Evolutionary conservation across 2,888 invertebrate species (phyloP), one percentile per base, ranked within the genome.

Genomic region (Abrostola tripartita): DNA sequence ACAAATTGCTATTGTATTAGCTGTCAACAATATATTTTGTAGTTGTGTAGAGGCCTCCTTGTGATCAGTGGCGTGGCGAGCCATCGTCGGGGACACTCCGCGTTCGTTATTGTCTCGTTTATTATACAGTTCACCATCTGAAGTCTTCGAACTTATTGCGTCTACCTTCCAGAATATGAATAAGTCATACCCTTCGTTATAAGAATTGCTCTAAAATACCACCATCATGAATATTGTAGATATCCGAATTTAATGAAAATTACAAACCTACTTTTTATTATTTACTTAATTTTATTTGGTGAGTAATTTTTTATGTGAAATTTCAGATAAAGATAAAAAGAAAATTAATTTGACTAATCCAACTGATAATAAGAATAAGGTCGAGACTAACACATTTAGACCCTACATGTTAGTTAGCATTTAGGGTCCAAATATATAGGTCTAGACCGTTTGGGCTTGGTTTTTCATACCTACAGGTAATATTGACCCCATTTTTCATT

Each of bases 141-240:
- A 87, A 89, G 88, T 86, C 85, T 87, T 85, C 81, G 83, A 87
- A 90, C 90, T 91, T 90, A 90, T 89, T 88, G 88, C 87, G 86
- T 90, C 91, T 88, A 85, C 89, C 87, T 89, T 86, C 79, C 77
- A 86, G 85, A 85, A 79, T 81, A 93, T 93, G 93, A 93, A 93
- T 93, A 93, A 93, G 88, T 92, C 93, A 93, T 93, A 86, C 79
- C 84, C 84, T 89, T 93, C 93, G 92, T 93, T 93, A 92, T 87
- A 91, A 91, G 90, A 90, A 90, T 89, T 86, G 90, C 86, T 88
- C 85, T 88, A 88, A 91, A 91, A 85, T 85, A 81, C 79, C 82
- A 85, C 72, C 55, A 52, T 77, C 76, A 71, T 81, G 79, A 82
- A 85, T 83, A 83, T 76, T 67, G 61, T 52, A 58, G 54, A 44